phyloP scores from a whole-genome alignment of 2,797 vertebrate species.

The Anguilla anguilla region DNA sequence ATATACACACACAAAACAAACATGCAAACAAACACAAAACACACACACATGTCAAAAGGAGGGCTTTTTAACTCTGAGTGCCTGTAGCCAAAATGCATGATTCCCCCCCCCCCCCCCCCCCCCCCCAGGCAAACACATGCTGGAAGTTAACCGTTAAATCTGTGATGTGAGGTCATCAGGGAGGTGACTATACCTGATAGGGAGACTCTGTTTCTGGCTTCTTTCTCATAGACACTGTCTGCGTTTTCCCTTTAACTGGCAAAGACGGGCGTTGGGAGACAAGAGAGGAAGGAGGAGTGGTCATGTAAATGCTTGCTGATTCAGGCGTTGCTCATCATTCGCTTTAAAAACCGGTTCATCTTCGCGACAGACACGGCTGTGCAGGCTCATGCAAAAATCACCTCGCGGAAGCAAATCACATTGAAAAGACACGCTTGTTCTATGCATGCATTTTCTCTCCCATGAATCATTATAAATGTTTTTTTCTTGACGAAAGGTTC shows the following conservation, averaged over 20 bases:
- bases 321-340: background rate
- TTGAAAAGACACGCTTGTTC: background rate
- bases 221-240: conserved; percentile 56
- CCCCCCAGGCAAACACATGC: background rate
- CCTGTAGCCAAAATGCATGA: background rate
- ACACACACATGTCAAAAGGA: background rate
- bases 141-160: background rate
- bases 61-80: background rate
- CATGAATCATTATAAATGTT: background rate
- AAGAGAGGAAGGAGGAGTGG: background rate
- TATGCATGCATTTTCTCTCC: background rate
- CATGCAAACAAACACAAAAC: too few species aligned
- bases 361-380: background rate
- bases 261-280: background rate
- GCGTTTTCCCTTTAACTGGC: conserved; percentile 59
- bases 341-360: background rate
- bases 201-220: conserved; percentile 70
- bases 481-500: background rate
- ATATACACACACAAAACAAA: background rate
- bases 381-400: conserved; percentile 7
- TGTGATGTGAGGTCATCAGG: background rate
- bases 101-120: background rate
- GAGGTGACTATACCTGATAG: conserved; percentile 68
- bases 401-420: background rate
- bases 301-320: background rate